Percentiles rank a stretch among this genome's conserved stretches.
phyloP scores from a whole-genome alignment of 2,113 vertebrate species.

The Ciconia boyciana region DNA sequence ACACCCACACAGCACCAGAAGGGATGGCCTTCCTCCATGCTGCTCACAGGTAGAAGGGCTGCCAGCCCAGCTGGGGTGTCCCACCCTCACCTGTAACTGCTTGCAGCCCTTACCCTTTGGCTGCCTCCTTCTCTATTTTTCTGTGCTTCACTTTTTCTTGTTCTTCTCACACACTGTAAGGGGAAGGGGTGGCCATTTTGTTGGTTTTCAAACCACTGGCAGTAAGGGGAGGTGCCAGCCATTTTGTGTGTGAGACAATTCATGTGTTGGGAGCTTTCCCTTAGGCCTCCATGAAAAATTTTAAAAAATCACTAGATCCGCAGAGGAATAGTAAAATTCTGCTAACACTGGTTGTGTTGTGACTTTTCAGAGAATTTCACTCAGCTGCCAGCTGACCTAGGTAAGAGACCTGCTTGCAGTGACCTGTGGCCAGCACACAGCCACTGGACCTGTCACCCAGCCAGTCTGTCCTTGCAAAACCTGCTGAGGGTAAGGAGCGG shows the following conservation, averaged over 20 bases:
- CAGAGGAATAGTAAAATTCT: neutral
- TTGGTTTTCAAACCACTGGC: neutral
- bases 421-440: neutral
- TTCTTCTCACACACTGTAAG: accelerated
- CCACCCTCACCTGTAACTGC: accelerated
- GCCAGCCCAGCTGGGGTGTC: accelerated
- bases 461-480: slow-evolving; percentile 43
- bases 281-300: neutral
- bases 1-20: neutral
- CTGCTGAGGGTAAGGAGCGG: neutral
- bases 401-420: neutral
- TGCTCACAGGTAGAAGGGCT: neutral
- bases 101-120: neutral
- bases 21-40: accelerated
- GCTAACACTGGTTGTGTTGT: neutral
- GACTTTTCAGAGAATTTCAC: neutral
- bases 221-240: neutral
- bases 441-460: neutral
- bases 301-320: neutral
- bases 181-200: neutral
- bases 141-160: neutral
- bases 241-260: accelerated
- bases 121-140: neutral
- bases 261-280: neutral
- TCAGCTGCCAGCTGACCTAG: neutral